These are phyloP conservation scores for Salminus brasiliensis DNA, from an alignment of 2,113 vertebrate species.

Conservation along the genomic window DNA sequence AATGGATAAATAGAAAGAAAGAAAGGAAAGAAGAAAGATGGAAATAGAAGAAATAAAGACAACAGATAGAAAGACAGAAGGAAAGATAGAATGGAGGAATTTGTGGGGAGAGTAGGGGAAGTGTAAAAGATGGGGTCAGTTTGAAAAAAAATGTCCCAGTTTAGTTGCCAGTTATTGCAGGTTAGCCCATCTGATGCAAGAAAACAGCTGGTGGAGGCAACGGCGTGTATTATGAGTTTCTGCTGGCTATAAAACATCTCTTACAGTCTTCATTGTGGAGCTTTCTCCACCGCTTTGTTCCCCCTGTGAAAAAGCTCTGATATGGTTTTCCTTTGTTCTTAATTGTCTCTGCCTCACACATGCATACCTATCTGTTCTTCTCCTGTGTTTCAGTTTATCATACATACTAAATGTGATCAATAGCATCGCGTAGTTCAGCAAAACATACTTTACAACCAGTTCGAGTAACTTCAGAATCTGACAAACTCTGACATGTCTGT, in stretches of 20 bases:
- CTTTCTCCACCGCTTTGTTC: not conserved
- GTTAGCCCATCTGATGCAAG: conserved; percentile 44
- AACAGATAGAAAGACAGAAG: too few species aligned
- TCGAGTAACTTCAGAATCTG: conserved; percentile 14
- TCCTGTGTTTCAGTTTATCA: not conserved
- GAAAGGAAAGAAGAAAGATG: too few species aligned
- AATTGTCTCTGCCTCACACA: not conserved
- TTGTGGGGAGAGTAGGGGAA: too few species aligned
- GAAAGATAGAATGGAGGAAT: not conserved
- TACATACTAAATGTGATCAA: not conserved
- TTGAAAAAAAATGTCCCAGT: conserved; percentile 14
- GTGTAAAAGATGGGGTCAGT: not conserved
- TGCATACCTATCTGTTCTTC: not conserved
- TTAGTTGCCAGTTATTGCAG: conserved; percentile 27
- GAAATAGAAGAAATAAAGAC: not conserved
- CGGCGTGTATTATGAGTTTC: not conserved
- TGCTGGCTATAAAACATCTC: not conserved
- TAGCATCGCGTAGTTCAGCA: not conserved
- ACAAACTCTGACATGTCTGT: conserved; percentile 17
- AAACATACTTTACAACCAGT: not conserved
- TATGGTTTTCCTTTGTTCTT: not conserved
- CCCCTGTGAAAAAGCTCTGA: not conserved
- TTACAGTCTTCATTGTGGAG: not conserved
- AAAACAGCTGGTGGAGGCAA: conserved; percentile 41
- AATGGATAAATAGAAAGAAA: not conserved